Evolutionary conservation across 2,888 invertebrate species (phyloP).

Genomic region (Strigamia maritima): DNA sequence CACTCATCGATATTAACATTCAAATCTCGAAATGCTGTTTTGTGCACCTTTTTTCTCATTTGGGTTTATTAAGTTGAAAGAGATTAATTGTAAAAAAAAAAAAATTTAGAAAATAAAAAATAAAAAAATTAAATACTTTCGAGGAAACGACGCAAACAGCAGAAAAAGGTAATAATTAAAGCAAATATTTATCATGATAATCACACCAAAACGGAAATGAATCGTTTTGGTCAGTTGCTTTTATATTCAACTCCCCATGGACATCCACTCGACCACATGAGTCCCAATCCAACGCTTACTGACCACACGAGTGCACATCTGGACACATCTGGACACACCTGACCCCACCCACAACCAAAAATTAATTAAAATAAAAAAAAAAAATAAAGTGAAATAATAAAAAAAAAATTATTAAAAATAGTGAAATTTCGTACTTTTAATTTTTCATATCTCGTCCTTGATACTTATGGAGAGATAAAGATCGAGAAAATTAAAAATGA

Average conservation of each 20-base stretch:
- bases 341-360: conserved; percentile 3
- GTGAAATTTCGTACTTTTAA: neutral
- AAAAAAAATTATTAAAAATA: neutral
- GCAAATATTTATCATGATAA: conserved; percentile 22
- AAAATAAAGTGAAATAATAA: neutral
- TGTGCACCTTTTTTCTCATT: neutral
- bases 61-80: too few relatives aligned
- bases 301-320: conserved; percentile 32
- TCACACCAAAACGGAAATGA: conserved; percentile 30
- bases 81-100: too few relatives aligned
- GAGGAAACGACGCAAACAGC: neutral
- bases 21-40: neutral
- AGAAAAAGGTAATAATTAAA: neutral
- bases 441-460: neutral
- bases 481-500: conserved; percentile 8
- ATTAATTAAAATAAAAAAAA: neutral
- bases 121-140: neutral
- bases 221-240: conserved; percentile 29
- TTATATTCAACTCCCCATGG: conserved; percentile 22
- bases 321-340: conserved; percentile 32
- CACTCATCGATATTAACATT: neutral
- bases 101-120: neutral
- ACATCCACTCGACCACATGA: conserved; percentile 34
- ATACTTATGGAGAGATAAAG: neutral
- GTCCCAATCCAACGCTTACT: conserved; percentile 32